A percentile compares a stretch with the other conserved stretches of the same genome.
These are phyloP conservation scores for Orius insidiosus DNA, from an alignment of 1,140 invertebrate species.

Conservation along the genomic window DNA sequence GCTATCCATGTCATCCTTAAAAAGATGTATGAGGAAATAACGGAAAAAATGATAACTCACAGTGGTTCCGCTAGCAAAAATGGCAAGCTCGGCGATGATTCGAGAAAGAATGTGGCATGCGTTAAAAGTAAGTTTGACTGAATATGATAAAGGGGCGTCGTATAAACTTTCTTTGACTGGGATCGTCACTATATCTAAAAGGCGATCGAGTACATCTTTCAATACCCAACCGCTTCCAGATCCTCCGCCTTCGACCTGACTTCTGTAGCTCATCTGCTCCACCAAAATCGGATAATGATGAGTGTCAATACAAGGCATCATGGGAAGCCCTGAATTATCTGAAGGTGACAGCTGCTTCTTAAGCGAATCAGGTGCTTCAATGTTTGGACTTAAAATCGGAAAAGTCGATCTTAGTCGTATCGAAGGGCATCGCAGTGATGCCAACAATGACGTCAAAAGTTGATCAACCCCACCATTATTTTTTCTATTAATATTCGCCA, in stretches of 20 bases:
- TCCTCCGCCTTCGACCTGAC: slow-evolving; percentile 35
- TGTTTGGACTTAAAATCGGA: slow-evolving; percentile 37
- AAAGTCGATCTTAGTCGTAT: slow-evolving; percentile 62
- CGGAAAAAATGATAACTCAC: slow-evolving; percentile 24
- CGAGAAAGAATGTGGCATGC: slow-evolving; percentile 72
- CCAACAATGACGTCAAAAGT: slow-evolving; percentile 61
- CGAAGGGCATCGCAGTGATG: slow-evolving; percentile 59
- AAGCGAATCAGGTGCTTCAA: slow-evolving; percentile 25
- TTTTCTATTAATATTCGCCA: slow-evolving; percentile 54
- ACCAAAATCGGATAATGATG: slow-evolving; percentile 64
- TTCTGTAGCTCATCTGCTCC: slow-evolving; percentile 62
- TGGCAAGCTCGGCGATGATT: slow-evolving; percentile 74
- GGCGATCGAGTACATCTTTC: slow-evolving; percentile 62
- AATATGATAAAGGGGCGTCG: slow-evolving; percentile 35
- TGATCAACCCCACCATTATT: slow-evolving; percentile 32
- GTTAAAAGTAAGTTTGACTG: slow-evolving; percentile 51
- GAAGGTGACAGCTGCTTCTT: slow-evolving; percentile 42
- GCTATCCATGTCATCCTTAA: slow-evolving; percentile 42
- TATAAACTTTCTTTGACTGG: slow-evolving; percentile 52
- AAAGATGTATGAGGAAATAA: slow-evolving; percentile 16
- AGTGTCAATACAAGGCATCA: slow-evolving; percentile 49
- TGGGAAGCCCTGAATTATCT: slow-evolving; percentile 47
- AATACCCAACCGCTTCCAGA: slow-evolving; percentile 43
- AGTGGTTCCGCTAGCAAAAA: slow-evolving; percentile 49
- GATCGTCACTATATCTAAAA: slow-evolving; percentile 63